phyloP scores from a whole-genome alignment of 2,888 invertebrate genomes.

The Epiblema foenella region DNA sequence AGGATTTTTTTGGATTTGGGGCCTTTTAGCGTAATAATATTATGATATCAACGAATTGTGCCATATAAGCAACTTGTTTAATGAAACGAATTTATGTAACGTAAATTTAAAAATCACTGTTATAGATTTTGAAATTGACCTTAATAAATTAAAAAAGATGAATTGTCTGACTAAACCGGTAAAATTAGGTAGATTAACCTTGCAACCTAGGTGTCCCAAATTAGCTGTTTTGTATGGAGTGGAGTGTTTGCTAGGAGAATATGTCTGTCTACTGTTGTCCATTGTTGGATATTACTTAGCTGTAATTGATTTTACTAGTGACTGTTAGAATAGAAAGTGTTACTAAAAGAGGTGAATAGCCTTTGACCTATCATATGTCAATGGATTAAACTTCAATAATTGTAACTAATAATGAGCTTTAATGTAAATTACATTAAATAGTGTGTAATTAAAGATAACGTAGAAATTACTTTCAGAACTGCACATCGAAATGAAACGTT shows the following conservation, averaged over 20 bases:
- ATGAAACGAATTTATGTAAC: too few relatives aligned
- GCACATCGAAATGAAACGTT: not conserved
- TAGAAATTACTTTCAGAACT: not conserved
- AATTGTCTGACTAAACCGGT: not conserved
- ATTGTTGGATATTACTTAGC: constrained; percentile 29
- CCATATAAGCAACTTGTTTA: too few relatives aligned
- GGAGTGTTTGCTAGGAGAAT: not conserved
- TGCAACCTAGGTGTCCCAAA: not conserved
- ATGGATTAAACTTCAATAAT: not conserved
- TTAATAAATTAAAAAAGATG: not conserved
- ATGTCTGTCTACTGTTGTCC: not conserved
- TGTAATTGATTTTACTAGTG: constrained; percentile 33
- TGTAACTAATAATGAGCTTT: too few relatives aligned
- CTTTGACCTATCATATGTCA: constrained; percentile 20
- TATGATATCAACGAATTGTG: too few relatives aligned
- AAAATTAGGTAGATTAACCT: not conserved
- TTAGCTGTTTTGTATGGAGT: not conserved
- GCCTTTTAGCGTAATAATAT: too few relatives aligned
- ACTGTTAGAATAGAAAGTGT: constrained; percentile 34
- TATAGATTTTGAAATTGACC: not conserved
- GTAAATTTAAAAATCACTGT: too few relatives aligned
- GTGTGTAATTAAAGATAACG: not conserved
- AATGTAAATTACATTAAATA: not conserved
- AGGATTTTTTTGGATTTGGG: too few relatives aligned
- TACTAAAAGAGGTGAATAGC: constrained; percentile 10